Conservation (phyloP, 2,888 invertebrate genomes). For the Drosophila gaucha region DNA sequence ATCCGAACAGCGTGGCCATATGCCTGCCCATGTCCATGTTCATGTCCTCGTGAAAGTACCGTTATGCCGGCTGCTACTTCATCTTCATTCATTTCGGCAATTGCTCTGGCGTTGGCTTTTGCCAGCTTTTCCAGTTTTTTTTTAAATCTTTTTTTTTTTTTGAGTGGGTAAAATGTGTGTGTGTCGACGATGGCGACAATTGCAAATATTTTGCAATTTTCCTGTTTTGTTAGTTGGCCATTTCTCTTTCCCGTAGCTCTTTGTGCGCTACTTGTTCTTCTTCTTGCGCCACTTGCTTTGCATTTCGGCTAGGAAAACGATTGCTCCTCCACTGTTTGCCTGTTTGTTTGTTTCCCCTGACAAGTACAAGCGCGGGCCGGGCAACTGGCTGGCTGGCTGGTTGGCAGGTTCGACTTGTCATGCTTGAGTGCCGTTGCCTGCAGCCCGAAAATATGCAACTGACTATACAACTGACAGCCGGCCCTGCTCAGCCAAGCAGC, state of each 20-base stretch:
- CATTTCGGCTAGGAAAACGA: slow-evolving; percentile 20
- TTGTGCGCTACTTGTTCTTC: slow-evolving; percentile 9
- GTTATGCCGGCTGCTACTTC: slow-evolving; percentile 52
- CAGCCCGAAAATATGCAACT: slow-evolving; percentile 48
- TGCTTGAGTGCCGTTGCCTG: slow-evolving; percentile 50
- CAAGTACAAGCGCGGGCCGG: slow-evolving; percentile 31
- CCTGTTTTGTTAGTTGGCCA: slow-evolving; percentile 48
- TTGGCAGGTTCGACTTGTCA: slow-evolving; percentile 35
- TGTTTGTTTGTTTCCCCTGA: slow-evolving; percentile 43
- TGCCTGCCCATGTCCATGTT: slow-evolving; percentile 16
- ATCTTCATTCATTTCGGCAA: slow-evolving; percentile 78
- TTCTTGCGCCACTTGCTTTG: slow-evolving; percentile 19
- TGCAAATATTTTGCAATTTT: slow-evolving; percentile 76
- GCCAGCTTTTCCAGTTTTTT: slow-evolving; percentile 10
- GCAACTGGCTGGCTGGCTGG: no score
- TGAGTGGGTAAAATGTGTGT: slow-evolving; percentile 9
- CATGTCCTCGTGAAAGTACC: slow-evolving; percentile 16
- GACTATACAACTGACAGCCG: slow-evolving; percentile 11
- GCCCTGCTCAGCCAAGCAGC: not conserved
- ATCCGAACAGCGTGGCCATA: slow-evolving; percentile 15
- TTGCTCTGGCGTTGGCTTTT: slow-evolving; percentile 42
- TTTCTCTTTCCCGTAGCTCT: slow-evolving; percentile 22
- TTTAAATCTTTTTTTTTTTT: slow-evolving; percentile 3
- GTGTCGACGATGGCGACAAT: slow-evolving; percentile 60
- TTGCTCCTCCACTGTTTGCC: slow-evolving; percentile 30